phyloP scores from a whole-genome alignment of 2,113 vertebrate species.

The Lagopus leucura region DNA sequence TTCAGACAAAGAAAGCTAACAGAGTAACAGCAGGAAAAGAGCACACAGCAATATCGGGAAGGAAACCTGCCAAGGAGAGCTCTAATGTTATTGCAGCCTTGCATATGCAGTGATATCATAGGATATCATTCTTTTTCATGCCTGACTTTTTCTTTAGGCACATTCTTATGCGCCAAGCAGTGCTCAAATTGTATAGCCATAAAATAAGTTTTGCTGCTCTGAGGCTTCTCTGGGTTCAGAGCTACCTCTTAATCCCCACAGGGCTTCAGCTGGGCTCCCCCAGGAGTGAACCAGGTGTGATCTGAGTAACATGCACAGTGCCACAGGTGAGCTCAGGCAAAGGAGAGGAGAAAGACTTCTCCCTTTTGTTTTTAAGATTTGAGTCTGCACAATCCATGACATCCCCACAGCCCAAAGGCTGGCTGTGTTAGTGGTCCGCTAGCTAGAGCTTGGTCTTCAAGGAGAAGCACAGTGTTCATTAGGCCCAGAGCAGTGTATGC shows the following conservation, averaged over 20 bases:
- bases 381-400: background rate
- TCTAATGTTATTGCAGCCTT: background rate
- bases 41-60: background rate
- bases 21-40: background rate
- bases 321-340: background rate
- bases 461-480: background rate
- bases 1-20: background rate
- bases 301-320: background rate
- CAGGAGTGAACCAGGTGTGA: background rate
- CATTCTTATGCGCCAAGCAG: background rate
- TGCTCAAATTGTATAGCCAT: background rate
- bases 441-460: background rate
- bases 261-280: background rate
- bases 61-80: background rate
- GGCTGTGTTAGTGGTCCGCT: background rate
- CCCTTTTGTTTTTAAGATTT: background rate
- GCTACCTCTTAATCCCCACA: background rate
- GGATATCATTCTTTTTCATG: background rate
- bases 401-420: background rate
- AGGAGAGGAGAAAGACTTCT: background rate
- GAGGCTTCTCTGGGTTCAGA: background rate
- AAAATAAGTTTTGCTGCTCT: background rate
- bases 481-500: background rate
- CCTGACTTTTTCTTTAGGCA: background rate
- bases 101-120: background rate